Conservation (phyloP, 2,888 invertebrate species). For the Gymnoscelis rufifasciata region DNA sequence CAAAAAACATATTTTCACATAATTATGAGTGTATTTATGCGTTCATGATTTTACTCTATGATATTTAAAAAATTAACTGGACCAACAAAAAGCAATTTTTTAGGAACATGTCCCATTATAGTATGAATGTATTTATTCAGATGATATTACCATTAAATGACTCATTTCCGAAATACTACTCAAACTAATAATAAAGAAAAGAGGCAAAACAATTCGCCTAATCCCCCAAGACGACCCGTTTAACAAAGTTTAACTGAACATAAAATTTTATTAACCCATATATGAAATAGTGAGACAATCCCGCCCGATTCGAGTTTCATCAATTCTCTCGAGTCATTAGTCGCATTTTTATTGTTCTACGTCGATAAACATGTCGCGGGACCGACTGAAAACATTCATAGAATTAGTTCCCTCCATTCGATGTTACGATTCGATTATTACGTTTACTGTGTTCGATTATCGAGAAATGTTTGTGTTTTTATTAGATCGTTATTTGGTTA, state of each 20-base stretch:
- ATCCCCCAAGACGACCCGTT: slow-evolving; percentile 51
- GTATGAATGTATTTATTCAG: too few relatives aligned
- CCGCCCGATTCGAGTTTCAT: slow-evolving; percentile 54
- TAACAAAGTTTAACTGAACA: slow-evolving; percentile 75
- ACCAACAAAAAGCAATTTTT: too few relatives aligned
- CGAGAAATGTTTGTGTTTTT: slow-evolving; percentile 47
- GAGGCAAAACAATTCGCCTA: slow-evolving; percentile 28
- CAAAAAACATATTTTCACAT: too few relatives aligned
- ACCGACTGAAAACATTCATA: slow-evolving; percentile 74
- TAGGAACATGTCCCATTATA: too few relatives aligned
- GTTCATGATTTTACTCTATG: too few relatives aligned
- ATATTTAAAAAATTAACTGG: too few relatives aligned
- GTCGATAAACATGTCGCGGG: slow-evolving; percentile 77
- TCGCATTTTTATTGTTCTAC: slow-evolving; percentile 73
- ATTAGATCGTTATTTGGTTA: slow-evolving; percentile 40
- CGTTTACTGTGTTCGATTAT: slow-evolving; percentile 62
- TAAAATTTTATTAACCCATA: slow-evolving; percentile 78
- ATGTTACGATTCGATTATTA: slow-evolving; percentile 55
- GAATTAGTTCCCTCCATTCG: slow-evolving; percentile 62
- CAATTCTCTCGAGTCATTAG: slow-evolving; percentile 77
- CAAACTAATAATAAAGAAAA: slow-evolving; percentile 11
- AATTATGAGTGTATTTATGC: too few relatives aligned
- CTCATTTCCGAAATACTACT: background rate
- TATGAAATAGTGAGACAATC: slow-evolving; percentile 76
- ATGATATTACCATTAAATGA: background rate